Percentiles rank a stretch among this genome's conserved stretches.
Evolutionary conservation across 2,797 vertebrate genomes (phyloP).

Genomic region (Tinamus major): DNA sequence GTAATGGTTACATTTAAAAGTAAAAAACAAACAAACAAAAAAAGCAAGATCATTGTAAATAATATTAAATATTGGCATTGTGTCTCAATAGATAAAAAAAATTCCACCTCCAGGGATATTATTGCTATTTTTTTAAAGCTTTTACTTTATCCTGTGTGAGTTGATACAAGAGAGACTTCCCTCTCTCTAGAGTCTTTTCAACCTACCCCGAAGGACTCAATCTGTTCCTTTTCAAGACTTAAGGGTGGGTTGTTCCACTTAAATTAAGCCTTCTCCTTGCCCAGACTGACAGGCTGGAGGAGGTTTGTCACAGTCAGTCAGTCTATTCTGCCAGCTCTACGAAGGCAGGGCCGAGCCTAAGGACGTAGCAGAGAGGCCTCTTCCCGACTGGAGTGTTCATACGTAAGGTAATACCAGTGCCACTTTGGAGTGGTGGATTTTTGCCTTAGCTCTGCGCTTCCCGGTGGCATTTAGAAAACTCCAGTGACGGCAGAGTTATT

Average conservation of each 20-base stretch:
- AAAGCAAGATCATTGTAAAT: conserved; percentile 38
- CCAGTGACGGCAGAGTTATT: neutral
- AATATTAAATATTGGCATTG: conserved; percentile 26
- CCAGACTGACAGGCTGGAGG: neutral
- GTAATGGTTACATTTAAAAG: conserved; percentile 2
- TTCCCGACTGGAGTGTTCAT: neutral
- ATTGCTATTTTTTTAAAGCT: neutral
- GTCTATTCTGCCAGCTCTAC: neutral
- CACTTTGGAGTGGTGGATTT: neutral
- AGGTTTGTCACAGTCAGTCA: conserved; percentile 1
- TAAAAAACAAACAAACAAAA: neutral
- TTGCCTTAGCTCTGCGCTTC: neutral
- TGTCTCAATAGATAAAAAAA: neutral
- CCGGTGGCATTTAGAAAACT: neutral
- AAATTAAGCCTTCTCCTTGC: neutral
- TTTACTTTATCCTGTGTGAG: neutral
- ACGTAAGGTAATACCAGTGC: neutral
- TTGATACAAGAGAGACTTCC: neutral
- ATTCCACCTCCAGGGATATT: neutral
- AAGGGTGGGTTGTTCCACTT: neutral
- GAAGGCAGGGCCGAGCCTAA: neutral
- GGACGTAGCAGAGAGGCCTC: neutral
- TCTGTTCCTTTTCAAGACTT: conserved; percentile 24
- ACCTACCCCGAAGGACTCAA: neutral
- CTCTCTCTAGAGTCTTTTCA: neutral